Evolutionary conservation across 2,888 invertebrate genomes (phyloP).

Genomic region (Mimachlamys varia): DNA sequence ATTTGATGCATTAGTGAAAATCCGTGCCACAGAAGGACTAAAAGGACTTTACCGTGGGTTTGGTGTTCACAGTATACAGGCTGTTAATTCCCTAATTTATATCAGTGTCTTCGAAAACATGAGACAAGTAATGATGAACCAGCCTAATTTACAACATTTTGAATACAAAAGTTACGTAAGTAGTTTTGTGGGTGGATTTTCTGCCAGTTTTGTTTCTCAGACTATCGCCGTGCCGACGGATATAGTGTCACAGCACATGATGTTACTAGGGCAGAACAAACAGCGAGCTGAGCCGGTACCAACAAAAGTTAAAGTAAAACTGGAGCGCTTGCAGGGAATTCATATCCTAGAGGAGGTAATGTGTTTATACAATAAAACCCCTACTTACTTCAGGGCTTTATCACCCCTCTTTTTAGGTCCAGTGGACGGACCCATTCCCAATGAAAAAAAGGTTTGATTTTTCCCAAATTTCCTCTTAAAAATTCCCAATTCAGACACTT

Average conservation of each 20-base stretch:
- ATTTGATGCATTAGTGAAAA: constrained; percentile 94
- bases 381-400: too few species aligned
- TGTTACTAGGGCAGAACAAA: constrained; percentile 89
- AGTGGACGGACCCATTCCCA: too few species aligned
- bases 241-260: constrained; percentile 97
- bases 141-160: constrained; percentile 80
- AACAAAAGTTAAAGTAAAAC: constrained; percentile 44
- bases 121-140: constrained; percentile 89
- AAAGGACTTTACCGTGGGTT: constrained; percentile 95
- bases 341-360: constrained; percentile 57
- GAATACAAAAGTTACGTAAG: constrained; percentile 81
- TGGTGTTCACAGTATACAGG: constrained; percentile 95
- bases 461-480: too few species aligned
- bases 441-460: too few species aligned
- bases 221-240: constrained; percentile 98
- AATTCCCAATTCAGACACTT: too few species aligned
- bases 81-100: constrained; percentile 84
- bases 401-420: too few species aligned
- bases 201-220: constrained; percentile 96
- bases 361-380: too few species aligned
- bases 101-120: constrained; percentile 97
- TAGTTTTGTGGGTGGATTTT: constrained; percentile 91
- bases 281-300: constrained; percentile 38
- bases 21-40: constrained; percentile 90
- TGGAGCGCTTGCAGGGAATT: constrained; percentile 56